A percentile compares a stretch with the other conserved stretches of the same genome.
These are phyloP conservation scores for Gandaritis pyraliata DNA, from an alignment of 2,888 invertebrate genomes.

Conservation along the genomic window DNA sequence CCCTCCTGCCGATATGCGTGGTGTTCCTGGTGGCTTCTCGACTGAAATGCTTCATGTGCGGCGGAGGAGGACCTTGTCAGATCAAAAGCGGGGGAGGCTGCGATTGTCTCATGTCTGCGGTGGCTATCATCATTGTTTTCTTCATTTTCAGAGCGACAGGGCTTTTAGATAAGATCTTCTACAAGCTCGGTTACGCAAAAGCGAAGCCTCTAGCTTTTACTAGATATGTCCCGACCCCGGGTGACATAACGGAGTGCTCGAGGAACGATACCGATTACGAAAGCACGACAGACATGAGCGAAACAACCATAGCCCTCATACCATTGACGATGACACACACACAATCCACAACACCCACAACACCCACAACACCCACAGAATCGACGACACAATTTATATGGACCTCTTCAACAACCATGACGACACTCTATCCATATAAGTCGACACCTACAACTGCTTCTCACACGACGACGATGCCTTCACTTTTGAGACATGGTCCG, in stretches of 20 bases:
- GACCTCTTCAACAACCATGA: too few relatives aligned
- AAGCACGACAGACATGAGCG: neutral
- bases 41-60: conserved; percentile 70
- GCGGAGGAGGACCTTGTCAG: conserved; percentile 68
- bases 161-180: conserved; percentile 68
- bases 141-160: conserved; percentile 69
- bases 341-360: too few relatives aligned
- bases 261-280: conserved; percentile 52
- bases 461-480: too few relatives aligned
- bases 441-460: too few relatives aligned
- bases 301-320: neutral
- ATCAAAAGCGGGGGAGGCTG: conserved; percentile 65
- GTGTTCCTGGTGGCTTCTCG: conserved; percentile 67
- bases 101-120: conserved; percentile 66
- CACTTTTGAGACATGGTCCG: too few relatives aligned
- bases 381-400: too few relatives aligned
- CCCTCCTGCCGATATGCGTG: conserved; percentile 69
- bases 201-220: conserved; percentile 42
- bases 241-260: conserved; percentile 65
- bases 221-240: conserved; percentile 61
- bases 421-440: too few relatives aligned
- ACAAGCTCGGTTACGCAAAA: conserved; percentile 66
- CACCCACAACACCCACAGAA: too few relatives aligned
- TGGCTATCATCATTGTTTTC: conserved; percentile 64
- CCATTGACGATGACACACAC: too few relatives aligned